Evolutionary conservation across 1,140 invertebrate species (phyloP).

Genomic region (Colletes latitarsis): DNA sequence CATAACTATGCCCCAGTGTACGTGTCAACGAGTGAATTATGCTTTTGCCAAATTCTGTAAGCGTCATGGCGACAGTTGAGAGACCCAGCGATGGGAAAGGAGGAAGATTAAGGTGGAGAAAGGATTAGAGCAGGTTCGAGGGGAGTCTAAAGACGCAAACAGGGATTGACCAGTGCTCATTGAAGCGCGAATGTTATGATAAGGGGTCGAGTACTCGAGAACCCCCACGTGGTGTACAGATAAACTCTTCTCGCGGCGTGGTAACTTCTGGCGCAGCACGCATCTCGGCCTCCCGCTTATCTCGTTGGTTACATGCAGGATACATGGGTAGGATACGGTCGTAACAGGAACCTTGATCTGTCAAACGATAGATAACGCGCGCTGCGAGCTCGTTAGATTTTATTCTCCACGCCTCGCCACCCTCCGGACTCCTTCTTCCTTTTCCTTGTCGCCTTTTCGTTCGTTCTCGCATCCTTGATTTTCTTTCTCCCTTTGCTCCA

Average conservation of each 20-base stretch:
- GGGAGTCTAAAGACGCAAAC: too few species aligned
- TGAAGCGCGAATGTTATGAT: constrained; percentile 68
- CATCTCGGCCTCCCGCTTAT: constrained; percentile 31
- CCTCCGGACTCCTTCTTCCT: constrained; percentile 3
- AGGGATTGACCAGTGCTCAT: constrained; percentile 48
- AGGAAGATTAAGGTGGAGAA: background rate
- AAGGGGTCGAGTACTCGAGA: constrained; percentile 52
- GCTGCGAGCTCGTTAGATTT: constrained; percentile 32
- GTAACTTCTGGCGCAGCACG: constrained; percentile 43
- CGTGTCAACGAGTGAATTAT: too few species aligned
- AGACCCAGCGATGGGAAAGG: too few species aligned
- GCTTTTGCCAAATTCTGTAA: too few species aligned
- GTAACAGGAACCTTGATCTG: constrained; percentile 54
- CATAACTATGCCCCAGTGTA: too few species aligned
- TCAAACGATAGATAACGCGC: constrained; percentile 52
- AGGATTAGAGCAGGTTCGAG: constrained; percentile 5
- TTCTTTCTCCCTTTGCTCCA: background rate
- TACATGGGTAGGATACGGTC: constrained; percentile 43
- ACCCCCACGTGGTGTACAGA: constrained; percentile 51
- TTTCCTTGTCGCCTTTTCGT: constrained; percentile 39
- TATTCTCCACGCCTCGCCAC: constrained; percentile 7
- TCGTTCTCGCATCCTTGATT: constrained; percentile 3
- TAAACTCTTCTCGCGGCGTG: constrained; percentile 36
- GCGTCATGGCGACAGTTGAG: too few species aligned
- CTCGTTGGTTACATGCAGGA: constrained; percentile 31